Base-by-base conservation (phyloP, 2,797 vertebrate species). In the Betta splendens region DNA sequence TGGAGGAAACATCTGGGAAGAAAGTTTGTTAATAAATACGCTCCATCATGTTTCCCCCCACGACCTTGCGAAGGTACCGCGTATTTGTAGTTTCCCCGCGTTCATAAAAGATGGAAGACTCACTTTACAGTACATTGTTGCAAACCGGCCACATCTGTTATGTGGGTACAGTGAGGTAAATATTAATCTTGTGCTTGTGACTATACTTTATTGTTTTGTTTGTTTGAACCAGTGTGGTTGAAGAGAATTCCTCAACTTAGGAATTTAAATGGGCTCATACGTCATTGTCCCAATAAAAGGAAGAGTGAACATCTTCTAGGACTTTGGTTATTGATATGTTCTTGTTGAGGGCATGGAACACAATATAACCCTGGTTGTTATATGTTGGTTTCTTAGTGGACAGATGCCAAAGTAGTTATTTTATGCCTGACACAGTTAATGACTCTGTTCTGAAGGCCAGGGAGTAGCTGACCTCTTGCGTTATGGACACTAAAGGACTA, bases 1-100 rank as follows among this genome's bases (percentile, higher is more conserved):
- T 45, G 17, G 22, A 69, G 73, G 79, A 81, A 80, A 68, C 64
- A 74, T 77, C 82, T 84, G 80, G 50, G 57, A 62, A 64, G 60
- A 40, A n/a, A 35, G 42, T 75, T 79, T 76, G 58, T 64, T 78
- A 60, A 81, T 81, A 79, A 77, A 81, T 75, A 50, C 53, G 37
- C 40, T 45, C 23, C 32, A 69, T 75, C 58, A 56, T 55, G 16
- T 79, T 64, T n/a, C n/a, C 64, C 22, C 44, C 21, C 50, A 6
- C 56, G 35, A 81, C 59, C 37, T 22, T 54, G 23, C 56, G 57
- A 51, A 72, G 56, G 55, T 73, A 52, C 32, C 57, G 38, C 20
- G 17, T 54, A 56, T 66, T 67, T 66, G 66, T 64, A 69, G 28
- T 37, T 64, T 67, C 23, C 23, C 46, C 37, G 42, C 5, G 20